phyloP scores from a whole-genome alignment of 1,140 invertebrate genomes.

The Lepidotrigona ventralis region DNA sequence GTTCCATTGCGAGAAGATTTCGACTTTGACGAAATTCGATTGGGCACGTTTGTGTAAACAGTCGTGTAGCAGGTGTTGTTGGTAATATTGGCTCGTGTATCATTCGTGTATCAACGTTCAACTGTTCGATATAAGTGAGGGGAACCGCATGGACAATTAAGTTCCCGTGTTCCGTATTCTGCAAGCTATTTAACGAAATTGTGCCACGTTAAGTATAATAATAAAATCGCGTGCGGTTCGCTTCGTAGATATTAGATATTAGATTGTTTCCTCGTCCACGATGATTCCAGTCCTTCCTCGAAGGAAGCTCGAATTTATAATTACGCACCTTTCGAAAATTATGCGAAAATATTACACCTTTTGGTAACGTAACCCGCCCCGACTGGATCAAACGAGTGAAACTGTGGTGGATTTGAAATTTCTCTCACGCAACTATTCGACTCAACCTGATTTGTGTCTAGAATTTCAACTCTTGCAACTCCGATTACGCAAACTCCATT shows the following conservation, averaged over 20 bases:
- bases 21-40: too few species aligned
- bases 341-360: too few species aligned
- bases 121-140: neutral
- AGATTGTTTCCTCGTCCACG: neutral
- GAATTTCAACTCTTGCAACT: too few species aligned
- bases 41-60: neutral
- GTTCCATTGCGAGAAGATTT: neutral
- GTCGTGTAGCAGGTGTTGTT: neutral
- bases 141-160: neutral
- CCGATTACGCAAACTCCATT: too few species aligned
- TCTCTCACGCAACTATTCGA: too few species aligned
- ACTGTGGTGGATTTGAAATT: too few species aligned
- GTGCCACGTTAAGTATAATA: neutral
- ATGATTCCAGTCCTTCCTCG: neutral
- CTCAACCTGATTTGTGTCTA: too few species aligned
- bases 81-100: neutral
- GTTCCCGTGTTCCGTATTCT: neutral
- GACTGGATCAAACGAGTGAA: too few species aligned
- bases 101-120: constrained; percentile 15
- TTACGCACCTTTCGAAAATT: neutral
- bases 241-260: neutral
- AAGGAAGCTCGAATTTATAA: too few species aligned
- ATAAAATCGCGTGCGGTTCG: neutral
- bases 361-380: too few species aligned
- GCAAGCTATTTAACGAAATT: neutral